These are phyloP conservation scores for Xestobium rufovillosum DNA, from an alignment of 2,888 invertebrate species.

Conservation along the genomic window DNA sequence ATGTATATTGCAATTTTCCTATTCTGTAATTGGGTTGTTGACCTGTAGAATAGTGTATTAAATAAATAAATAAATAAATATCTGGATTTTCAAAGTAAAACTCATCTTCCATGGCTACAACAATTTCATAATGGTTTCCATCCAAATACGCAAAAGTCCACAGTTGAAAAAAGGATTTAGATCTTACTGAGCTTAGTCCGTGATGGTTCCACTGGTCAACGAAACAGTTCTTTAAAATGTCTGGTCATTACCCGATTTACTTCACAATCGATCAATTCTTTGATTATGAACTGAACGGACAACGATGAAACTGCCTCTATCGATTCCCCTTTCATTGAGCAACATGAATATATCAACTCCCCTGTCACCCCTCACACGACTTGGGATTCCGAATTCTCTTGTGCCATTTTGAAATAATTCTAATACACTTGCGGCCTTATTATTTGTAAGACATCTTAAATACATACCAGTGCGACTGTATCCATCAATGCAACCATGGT, in stretches of 20 bases:
- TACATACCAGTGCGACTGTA: conserved; percentile 17
- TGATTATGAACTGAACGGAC: conserved; percentile 19
- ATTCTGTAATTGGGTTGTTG: no score
- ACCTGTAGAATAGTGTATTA: no score
- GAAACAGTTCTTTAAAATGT: conserved; percentile 16
- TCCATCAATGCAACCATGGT: conserved; percentile 19
- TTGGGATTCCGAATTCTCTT: conserved; percentile 16
- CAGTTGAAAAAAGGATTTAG: conserved; percentile 13
- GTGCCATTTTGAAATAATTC: conserved; percentile 15
- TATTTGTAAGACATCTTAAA: conserved; percentile 15
- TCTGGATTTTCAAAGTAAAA: no score
- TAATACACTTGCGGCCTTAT: conserved; percentile 16
- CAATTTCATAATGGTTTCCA: conserved; percentile 7
- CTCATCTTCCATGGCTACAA: no score
- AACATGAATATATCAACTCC: conserved; percentile 19
- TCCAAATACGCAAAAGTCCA: conserved; percentile 14
- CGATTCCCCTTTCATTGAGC: conserved; percentile 11
- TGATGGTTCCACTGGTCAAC: conserved; percentile 17
- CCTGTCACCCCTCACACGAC: conserved; percentile 16
- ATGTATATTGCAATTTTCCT: no score
- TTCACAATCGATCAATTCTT: conserved; percentile 17
- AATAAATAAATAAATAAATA: no score
- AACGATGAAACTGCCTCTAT: conserved; percentile 18
- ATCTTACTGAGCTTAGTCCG: conserved; percentile 13
- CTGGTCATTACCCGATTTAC: conserved; percentile 15